phyloP scores from a whole-genome alignment of 2,888 invertebrate species.

The Heliconius charithonia region DNA sequence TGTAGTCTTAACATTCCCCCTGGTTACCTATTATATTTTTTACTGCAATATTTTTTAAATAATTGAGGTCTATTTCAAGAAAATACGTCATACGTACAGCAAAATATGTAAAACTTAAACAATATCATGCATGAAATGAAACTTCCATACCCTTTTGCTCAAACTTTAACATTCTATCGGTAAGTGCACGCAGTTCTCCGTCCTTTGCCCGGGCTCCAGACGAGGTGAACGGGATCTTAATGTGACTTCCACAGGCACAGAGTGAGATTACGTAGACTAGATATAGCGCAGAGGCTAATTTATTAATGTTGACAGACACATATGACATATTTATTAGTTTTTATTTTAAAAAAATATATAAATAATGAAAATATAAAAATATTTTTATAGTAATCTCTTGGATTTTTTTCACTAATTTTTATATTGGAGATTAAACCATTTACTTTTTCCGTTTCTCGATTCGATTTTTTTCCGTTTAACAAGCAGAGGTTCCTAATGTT shows the following conservation, averaged over 20 bases:
- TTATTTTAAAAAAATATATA: too few relatives aligned
- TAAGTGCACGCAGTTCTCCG: constrained; percentile 13
- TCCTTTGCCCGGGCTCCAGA: constrained; percentile 47
- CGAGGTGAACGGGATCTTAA: constrained; percentile 39
- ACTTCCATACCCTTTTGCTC: background rate
- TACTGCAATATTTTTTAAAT: background rate
- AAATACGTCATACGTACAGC: background rate
- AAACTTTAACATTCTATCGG: background rate
- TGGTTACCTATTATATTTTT: too few relatives aligned
- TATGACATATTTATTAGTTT: too few relatives aligned
- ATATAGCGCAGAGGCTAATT: background rate
- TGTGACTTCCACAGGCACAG: constrained; percentile 29
- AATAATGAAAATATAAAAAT: too few relatives aligned
- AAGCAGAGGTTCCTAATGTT: too few relatives aligned
- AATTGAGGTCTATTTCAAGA: background rate
- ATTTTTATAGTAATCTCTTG: too few relatives aligned
- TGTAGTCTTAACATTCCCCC: too few relatives aligned
- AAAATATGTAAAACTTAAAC: background rate
- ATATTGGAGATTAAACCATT: background rate
- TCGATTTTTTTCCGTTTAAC: too few relatives aligned
- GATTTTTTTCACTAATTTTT: background rate
- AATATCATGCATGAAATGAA: background rate
- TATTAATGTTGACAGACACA: too few relatives aligned
- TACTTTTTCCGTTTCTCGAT: too few relatives aligned
- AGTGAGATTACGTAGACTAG: background rate